Evolutionary conservation across 1,140 invertebrate species (phyloP).

Genomic region (Elymnias hypermnestra): DNA sequence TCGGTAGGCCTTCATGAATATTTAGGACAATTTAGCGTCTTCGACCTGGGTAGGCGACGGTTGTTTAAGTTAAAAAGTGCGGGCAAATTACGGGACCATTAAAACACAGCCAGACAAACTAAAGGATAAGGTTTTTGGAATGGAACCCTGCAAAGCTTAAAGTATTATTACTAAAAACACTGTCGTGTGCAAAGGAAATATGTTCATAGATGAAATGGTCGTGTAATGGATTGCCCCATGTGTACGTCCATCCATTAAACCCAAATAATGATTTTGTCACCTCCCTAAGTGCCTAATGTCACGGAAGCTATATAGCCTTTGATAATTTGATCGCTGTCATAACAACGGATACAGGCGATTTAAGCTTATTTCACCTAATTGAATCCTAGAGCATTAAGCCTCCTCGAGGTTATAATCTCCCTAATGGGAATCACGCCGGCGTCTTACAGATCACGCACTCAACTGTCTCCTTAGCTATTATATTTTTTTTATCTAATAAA

Average conservation of each 20-base stretch:
- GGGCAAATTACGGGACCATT: too few species aligned
- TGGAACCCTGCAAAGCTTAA: too few species aligned
- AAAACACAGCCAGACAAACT: too few species aligned
- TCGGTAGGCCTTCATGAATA: too few species aligned
- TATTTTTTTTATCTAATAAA: conserved; percentile 40
- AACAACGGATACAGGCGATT: conserved; percentile 67
- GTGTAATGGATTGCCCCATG: conserved; percentile 3
- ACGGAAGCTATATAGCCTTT: conserved; percentile 50
- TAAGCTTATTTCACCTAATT: conserved; percentile 73
- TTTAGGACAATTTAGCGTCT: too few species aligned
- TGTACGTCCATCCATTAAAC: conserved; percentile 8
- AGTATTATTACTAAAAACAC: too few species aligned
- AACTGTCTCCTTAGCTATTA: conserved; percentile 48
- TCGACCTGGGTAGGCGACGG: too few species aligned
- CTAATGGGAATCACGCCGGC: conserved; percentile 65
- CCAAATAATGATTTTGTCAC: conserved; percentile 45
- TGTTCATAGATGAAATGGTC: too few species aligned
- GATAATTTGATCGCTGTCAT: conserved; percentile 68
- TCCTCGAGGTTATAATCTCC: conserved; percentile 57
- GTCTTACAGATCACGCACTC: conserved; percentile 46
- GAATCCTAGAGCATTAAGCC: conserved; percentile 70
- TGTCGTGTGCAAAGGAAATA: too few species aligned
- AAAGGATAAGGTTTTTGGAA: too few species aligned
- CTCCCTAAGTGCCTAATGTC: conserved; percentile 40
- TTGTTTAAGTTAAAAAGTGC: too few species aligned